Evolutionary conservation across 2,888 invertebrate genomes (phyloP).

Genomic region (Drosophila percnosoma): DNA sequence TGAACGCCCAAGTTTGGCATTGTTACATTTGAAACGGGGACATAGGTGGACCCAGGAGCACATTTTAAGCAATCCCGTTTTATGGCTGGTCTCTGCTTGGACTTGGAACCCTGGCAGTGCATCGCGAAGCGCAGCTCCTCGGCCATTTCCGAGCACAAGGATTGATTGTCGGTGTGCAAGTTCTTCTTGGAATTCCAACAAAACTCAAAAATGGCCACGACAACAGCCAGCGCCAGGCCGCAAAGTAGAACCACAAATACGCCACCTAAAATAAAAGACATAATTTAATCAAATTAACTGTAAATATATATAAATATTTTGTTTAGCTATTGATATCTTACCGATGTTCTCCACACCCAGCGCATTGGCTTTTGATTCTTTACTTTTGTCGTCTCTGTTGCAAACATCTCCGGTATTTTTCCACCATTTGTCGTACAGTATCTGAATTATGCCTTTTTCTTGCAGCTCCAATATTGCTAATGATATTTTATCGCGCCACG

Average conservation of each 20-base stretch:
- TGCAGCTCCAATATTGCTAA: slow-evolving; percentile 97
- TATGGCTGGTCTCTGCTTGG: slow-evolving; percentile 92
- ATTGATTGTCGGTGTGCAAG: slow-evolving; percentile 92
- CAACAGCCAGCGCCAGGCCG: slow-evolving; percentile 94
- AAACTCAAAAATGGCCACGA: slow-evolving; percentile 97
- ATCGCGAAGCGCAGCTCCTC: slow-evolving; percentile 96
- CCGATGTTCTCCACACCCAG: slow-evolving; percentile 94
- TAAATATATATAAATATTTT: not conserved
- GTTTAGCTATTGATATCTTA: slow-evolving; percentile 72
- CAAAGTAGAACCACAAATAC: slow-evolving; percentile 98
- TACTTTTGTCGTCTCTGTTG: slow-evolving; percentile 93
- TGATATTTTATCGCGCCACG: slow-evolving; percentile 98
- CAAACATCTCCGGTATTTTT: slow-evolving; percentile 97
- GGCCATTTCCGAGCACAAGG: slow-evolving; percentile 96
- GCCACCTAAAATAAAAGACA: slow-evolving; percentile 87
- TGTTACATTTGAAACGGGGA: slow-evolving; percentile 85
- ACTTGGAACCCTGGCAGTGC: slow-evolving; percentile 91
- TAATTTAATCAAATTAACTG: slow-evolving; percentile 1
- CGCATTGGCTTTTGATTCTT: slow-evolving; percentile 96
- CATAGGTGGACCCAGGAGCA: slow-evolving; percentile 89
- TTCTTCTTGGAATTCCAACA: slow-evolving; percentile 97
- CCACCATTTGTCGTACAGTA: slow-evolving; percentile 99
- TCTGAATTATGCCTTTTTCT: slow-evolving; percentile 96
- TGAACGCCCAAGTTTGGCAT: slow-evolving; percentile 80
- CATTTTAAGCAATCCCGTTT: slow-evolving; percentile 91